A percentile compares a stretch with the other conserved stretches of the same genome.
Evolutionary conservation across 30 jellyfish, hydroid and myxozoan species (phyloP).

Genomic region (Aurelia aurita complex sp. Pacific): DNA sequence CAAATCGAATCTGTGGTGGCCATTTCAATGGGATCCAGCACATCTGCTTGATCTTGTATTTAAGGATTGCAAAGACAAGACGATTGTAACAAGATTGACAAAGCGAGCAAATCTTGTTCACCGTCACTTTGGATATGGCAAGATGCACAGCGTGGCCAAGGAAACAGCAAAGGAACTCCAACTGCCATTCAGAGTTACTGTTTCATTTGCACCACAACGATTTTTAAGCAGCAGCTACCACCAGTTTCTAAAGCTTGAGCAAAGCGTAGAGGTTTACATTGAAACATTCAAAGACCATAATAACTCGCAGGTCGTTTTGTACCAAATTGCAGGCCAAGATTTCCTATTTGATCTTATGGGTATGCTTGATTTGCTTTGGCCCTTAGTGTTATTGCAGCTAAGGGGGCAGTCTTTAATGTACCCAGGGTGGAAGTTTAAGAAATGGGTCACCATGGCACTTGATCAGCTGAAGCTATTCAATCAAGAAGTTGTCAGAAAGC

Average conservation of each 20-base stretch:
- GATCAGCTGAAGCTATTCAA: not conserved
- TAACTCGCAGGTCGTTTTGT: not conserved
- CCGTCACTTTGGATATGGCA: conserved; percentile 21
- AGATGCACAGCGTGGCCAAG: conserved; percentile 32
- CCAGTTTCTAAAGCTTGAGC: conserved; percentile 17
- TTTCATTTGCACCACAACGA: conserved; percentile 34
- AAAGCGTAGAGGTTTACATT: conserved; percentile 18
- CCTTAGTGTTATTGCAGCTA: not conserved
- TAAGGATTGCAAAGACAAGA: not conserved
- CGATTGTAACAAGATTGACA: not conserved
- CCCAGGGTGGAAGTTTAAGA: conserved; percentile 18
- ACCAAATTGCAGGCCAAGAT: conserved; percentile 35
- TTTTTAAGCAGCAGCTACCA: conserved; percentile 39
- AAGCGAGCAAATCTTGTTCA: conserved; percentile 16
- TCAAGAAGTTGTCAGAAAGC: not conserved
- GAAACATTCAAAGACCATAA: conserved; percentile 8
- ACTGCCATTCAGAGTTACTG: conserved; percentile 33
- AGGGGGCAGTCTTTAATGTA: conserved; percentile 3
- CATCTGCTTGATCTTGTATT: not conserved
- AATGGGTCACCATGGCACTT: not conserved
- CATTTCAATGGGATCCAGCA: conserved; percentile 2
- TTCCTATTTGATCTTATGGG: conserved; percentile 13
- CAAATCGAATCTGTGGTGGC: not conserved
- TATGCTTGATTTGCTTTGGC: conserved; percentile 14
- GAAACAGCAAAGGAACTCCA: conserved; percentile 28